Evolutionary conservation across 2,113 vertebrate species (phyloP), one percentile per base, ranked within the genome.

Genomic region (Sphaerodactylus townsendi): DNA sequence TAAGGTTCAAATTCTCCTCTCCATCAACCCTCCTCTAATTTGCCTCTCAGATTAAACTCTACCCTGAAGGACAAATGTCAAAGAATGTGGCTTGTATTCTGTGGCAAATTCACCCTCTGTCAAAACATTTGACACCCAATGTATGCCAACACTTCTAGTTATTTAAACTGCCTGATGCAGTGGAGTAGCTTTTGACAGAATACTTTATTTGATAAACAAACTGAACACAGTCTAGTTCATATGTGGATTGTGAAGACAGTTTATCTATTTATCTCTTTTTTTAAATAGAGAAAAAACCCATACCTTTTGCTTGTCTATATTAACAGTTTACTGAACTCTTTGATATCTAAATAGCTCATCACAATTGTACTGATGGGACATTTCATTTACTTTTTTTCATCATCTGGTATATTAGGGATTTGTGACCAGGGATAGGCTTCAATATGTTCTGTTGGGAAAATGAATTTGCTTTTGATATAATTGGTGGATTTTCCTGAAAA

Each of bases 181-280:
- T 87, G 94, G 94, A 78, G 93, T 93, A 92, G 85, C 92, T 92
- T 93, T 94, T 90, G 85, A 93, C 93, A 94, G 92, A 81, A 89
- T 89, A 89, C 89, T 92, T 93, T 87, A 92, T 88, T 94, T 86
- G 0, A 1, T 93, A 95, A 96, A 95, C 88, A 95, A 94, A 95
- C 84, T 95, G 78, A 90, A 82, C 79, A 1, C n/a, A 81, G 85
- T 80, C 82, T 85, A 78, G 90, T 90, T 88, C 90, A 91, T 72
- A 91, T 88, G 91, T 86, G 76, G 86, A 89, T 66, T 93, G 71
- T 92, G 93, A 94, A 94, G 90, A n/a, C n/a, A n/a, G n/a, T n/a
- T n/a, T n/a, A n/a, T n/a, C n/a, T n/a, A n/a, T n/a, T n/a, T n/a
- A n/a, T n/a, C n/a, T n/a, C n/a, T n/a, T 44, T 44, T 44, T 44